These are phyloP conservation scores for Odontophorus gujanensis DNA, from an alignment of 2,113 vertebrate species.

Conservation along the genomic window DNA sequence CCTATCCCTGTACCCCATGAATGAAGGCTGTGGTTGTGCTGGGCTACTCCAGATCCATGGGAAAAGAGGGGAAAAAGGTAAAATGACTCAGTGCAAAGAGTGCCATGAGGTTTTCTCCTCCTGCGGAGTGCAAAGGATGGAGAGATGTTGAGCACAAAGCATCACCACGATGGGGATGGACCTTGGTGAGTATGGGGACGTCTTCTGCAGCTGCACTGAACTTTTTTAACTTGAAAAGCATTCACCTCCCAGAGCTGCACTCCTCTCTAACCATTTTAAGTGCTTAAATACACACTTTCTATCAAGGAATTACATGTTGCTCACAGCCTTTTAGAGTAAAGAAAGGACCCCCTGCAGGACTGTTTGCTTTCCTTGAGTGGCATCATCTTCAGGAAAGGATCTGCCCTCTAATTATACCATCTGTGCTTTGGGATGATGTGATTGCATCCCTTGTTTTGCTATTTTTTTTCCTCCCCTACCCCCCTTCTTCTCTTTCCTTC, in stretches of 20 bases:
- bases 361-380: conserved; percentile 32
- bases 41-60: neutral
- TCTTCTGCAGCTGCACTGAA: neutral
- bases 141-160: neutral
- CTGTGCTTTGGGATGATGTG: neutral
- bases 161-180: neutral
- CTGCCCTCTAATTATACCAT: conserved; percentile 40
- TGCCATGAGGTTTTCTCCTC: neutral
- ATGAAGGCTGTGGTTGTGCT: neutral
- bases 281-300: conserved; percentile 27
- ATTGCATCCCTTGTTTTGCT: neutral
- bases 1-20: neutral
- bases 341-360: conserved; percentile 33
- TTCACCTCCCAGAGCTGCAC: neutral
- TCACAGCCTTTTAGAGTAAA: conserved; percentile 28
- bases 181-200: neutral
- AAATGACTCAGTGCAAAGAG: neutral
- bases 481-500: rapidly evolving
- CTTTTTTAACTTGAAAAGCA: neutral
- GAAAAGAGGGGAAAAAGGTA: neutral
- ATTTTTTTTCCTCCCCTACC: rapidly evolving
- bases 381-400: neutral
- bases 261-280: neutral
- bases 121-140: neutral
- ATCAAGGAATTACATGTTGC: conserved; percentile 42